Percentiles rank a stretch among this genome's conserved stretches.
Conservation (phyloP, 2,797 vertebrate genomes). For the Macropus fuliginosus region DNA sequence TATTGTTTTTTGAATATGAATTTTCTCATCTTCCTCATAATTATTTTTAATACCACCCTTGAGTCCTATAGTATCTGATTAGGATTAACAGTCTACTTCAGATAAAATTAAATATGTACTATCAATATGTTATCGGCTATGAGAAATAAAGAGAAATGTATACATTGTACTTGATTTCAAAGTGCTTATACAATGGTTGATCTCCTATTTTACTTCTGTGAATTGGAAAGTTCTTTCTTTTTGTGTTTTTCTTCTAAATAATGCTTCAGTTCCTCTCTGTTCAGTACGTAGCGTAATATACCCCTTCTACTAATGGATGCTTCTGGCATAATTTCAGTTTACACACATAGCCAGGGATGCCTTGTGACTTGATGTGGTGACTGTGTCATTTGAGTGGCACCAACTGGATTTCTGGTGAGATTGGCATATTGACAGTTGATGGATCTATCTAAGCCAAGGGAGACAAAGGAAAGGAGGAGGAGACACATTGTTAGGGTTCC, state of each 20-base stretch:
- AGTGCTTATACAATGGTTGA: not conserved
- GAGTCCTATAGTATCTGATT: not conserved
- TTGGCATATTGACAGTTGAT: not conserved
- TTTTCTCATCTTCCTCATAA: not conserved
- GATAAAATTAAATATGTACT: not conserved
- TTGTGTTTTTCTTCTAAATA: not conserved
- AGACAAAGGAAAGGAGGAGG: not conserved
- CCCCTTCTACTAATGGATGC: not conserved
- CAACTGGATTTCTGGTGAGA: not conserved
- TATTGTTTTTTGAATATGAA: not conserved
- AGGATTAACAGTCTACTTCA: not conserved
- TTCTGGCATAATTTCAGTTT: not conserved
- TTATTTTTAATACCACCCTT: not conserved
- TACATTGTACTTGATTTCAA: not conserved
- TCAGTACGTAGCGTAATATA: not conserved
- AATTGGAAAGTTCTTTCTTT: not conserved
- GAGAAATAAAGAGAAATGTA: not conserved
- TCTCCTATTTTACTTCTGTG: not conserved
- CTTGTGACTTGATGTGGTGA: not conserved
- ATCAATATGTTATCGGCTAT: not conserved
- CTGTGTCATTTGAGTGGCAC: not conserved
- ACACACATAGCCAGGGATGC: not conserved
- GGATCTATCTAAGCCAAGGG: not conserved
- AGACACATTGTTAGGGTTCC: not conserved
- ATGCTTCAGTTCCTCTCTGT: not conserved